phyloP scores from a whole-genome alignment of 1,140 invertebrate species.

The Linepithema humile region DNA sequence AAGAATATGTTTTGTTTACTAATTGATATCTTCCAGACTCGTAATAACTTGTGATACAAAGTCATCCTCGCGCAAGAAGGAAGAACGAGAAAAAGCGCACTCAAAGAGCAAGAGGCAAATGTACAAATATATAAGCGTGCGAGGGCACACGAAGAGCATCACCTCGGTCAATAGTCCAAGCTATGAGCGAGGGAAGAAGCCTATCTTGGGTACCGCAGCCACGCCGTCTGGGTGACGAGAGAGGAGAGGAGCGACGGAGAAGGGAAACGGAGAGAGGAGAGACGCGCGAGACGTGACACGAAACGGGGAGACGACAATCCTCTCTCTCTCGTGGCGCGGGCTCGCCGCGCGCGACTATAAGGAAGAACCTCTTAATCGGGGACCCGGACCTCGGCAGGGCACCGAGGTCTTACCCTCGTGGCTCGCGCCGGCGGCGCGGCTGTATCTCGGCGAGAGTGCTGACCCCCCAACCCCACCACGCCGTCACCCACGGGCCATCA shows the following conservation, averaged over 20 bases:
- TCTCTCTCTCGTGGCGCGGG: conserved; percentile 48
- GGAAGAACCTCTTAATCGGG: conserved; percentile 79
- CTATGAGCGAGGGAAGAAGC: conserved; percentile 6
- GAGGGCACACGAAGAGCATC: background rate
- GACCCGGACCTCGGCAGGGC: conserved; percentile 77
- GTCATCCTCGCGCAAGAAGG: background rate
- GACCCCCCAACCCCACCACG: conserved; percentile 68
- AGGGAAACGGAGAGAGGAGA: background rate
- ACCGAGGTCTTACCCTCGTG: conserved; percentile 74
- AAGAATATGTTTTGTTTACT: background rate
- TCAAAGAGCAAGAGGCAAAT: background rate
- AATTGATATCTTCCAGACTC: background rate
- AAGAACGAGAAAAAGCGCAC: background rate
- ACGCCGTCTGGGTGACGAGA: conserved; percentile 72
- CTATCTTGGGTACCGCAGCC: conserved; percentile 70
- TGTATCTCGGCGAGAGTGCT: conserved; percentile 72
- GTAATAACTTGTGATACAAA: background rate
- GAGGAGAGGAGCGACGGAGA: background rate
- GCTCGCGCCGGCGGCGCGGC: conserved; percentile 61
- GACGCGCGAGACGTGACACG: conserved; percentile 38
- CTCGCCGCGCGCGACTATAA: conserved; percentile 69
- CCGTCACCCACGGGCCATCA: conserved; percentile 52
- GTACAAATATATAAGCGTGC: background rate
- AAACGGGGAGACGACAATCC: conserved; percentile 38
- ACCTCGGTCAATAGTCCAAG: conserved; percentile 35